phyloP scores from a whole-genome alignment of 2,113 vertebrate genomes.

The Platycercus adscitus region DNA sequence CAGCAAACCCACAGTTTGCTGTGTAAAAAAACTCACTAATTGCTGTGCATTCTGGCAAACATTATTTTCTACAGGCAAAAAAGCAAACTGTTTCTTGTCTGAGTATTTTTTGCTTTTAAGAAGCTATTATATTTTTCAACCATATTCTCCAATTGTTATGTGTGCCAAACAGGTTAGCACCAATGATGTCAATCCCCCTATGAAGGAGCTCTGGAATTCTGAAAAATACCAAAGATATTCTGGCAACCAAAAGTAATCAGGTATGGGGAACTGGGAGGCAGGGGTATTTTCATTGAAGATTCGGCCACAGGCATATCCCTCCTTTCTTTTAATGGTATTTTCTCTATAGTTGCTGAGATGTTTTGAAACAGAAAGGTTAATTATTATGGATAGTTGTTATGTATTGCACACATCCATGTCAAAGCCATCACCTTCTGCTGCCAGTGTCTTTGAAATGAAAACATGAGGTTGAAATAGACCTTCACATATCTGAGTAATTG shows the following conservation, averaged over 20 bases:
- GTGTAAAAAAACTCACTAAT: neutral
- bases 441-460: constrained; percentile 28
- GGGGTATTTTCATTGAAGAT: constrained; percentile 31
- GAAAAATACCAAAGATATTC: constrained; percentile 8
- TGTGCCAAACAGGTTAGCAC: neutral
- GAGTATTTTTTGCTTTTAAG: neutral
- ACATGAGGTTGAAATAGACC: constrained; percentile 29
- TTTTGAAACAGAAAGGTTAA: constrained; percentile 60
- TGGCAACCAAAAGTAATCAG: constrained; percentile 10
- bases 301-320: neutral
- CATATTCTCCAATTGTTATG: neutral
- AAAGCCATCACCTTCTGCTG: neutral
- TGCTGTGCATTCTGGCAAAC: neutral
- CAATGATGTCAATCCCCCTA: neutral
- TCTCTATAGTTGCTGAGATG: constrained; percentile 36
- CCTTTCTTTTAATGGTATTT: constrained; percentile 46
- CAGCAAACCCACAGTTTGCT: neutral
- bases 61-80: neutral
- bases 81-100: neutral
- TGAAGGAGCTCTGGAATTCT: neutral
- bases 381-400: constrained; percentile 43
- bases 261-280: neutral
- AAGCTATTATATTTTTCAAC: neutral
- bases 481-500: constrained; percentile 41
- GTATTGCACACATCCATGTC: constrained; percentile 7